Conservation (phyloP, 2,797 vertebrate species). For the Sarcoramphus papa region DNA sequence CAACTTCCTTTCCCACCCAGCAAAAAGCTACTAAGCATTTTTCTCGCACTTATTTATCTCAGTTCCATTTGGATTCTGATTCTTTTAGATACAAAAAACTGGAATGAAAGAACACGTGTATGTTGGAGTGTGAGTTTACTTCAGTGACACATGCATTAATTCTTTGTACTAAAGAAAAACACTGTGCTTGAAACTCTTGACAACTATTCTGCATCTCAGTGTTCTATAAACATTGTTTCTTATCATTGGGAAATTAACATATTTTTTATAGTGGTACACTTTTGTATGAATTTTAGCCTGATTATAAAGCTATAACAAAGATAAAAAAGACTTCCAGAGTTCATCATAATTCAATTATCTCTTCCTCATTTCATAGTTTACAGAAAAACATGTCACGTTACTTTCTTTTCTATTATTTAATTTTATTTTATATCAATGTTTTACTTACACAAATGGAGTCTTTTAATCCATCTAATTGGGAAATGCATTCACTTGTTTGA, state of each 20-base stretch:
- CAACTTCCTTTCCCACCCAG: neutral
- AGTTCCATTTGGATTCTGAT: neutral
- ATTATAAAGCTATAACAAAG: neutral
- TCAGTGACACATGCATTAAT: neutral
- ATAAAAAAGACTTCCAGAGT: neutral
- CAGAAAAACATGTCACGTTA: neutral
- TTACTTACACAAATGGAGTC: constrained; percentile 51
- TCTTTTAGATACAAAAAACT: neutral
- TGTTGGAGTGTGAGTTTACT: neutral
- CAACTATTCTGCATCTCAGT: neutral
- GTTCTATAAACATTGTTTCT: neutral
- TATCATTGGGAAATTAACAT: neutral
- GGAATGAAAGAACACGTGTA: neutral
- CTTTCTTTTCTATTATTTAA: neutral
- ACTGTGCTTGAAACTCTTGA: neutral
- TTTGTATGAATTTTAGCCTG: neutral
- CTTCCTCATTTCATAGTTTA: neutral
- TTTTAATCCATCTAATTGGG: constrained; percentile 54
- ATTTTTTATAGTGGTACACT: neutral
- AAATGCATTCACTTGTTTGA: constrained; percentile 54
- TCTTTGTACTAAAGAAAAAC: neutral
- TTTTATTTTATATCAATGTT: constrained; percentile 26
- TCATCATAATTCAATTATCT: neutral
- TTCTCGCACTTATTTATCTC: neutral
- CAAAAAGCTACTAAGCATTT: neutral